Base-by-base conservation (phyloP, 2,888 invertebrate species). In the Drosophila atripex region DNA sequence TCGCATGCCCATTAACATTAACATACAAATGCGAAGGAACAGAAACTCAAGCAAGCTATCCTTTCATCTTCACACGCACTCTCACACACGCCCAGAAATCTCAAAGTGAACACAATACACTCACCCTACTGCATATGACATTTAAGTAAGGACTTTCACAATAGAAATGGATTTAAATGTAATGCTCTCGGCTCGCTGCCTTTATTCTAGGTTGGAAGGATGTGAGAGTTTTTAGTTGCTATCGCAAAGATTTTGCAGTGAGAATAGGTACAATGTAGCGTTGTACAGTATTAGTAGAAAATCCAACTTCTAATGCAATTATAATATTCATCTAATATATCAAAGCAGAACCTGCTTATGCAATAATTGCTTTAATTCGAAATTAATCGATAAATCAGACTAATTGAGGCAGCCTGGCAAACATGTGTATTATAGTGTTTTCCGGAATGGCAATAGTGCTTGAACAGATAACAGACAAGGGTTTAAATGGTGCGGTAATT, bases 151-250 rank as follows among this genome's bases (percentile, higher is more conserved):
- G 87, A 84, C 86, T 86, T 75, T 65, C 74, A 75, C 76, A 84
- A 80, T 73, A 73, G 76, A 75, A 86, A 84, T 84, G 75, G 80
- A 80, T 73, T 88, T 84, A 80, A 75, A 84, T 84, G 84, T 86
- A 64, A 68, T 51, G 65, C 71, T 80, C 59, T 63, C 80, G 80
- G 78, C 75, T 76, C 69, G 61, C 58, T 76, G 72, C 56, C 50
- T 73, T 72, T 83, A 71, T 75, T 16, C 16, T 72, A 77, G 75
- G 61, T 25, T 47, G 45, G 28, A 32, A 39, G 66, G 66, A 66
- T 25, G 30, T 11, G 12, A 30, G 21, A n/a, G 14, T 25, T 9
- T 32, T 49, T 2, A 16, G 21, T 21, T 28, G 35, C 2, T 11
- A 39, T 5, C 5, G 3, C 5, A 23, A 23, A 23, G 21, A 23